phyloP scores from a whole-genome alignment of 2,888 invertebrate species.

The Philhelius pedissequus region DNA sequence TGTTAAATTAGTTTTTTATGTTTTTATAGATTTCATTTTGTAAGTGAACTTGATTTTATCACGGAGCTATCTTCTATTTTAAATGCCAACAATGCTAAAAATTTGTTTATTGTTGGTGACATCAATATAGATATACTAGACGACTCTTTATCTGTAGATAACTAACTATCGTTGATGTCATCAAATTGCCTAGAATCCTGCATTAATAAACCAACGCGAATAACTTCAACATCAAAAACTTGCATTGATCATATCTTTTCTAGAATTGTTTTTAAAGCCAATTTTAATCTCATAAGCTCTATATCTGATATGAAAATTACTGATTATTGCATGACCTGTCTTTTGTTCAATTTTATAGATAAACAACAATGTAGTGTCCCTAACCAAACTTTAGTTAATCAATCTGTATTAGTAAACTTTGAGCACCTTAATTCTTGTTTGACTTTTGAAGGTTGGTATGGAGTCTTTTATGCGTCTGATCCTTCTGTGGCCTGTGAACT shows the following conservation, averaged over 20 bases:
- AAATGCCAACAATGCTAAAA: neutral
- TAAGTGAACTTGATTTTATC: neutral
- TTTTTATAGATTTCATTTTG: neutral
- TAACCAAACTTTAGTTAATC: no score
- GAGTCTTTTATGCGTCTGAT: no score
- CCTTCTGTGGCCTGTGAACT: no score
- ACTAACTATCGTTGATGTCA: neutral
- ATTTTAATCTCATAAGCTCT: no score
- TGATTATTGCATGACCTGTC: no score
- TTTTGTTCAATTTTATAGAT: no score
- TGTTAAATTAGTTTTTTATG: neutral
- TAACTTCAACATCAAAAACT: neutral
- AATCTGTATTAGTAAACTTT: no score
- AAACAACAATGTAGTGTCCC: no score
- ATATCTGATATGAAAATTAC: no score
- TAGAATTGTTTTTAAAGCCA: neutral
- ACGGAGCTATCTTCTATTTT: neutral
- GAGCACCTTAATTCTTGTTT: no score
- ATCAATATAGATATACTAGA: no score
- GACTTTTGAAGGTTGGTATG: no score
- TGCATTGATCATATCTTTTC: neutral
- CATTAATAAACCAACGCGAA: neutral
- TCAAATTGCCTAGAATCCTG: neutral
- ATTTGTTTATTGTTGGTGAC: neutral
- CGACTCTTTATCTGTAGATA: neutral